Evolutionary conservation across 1,140 invertebrate genomes (phyloP).

Genomic region (Octopus sinensis): DNA sequence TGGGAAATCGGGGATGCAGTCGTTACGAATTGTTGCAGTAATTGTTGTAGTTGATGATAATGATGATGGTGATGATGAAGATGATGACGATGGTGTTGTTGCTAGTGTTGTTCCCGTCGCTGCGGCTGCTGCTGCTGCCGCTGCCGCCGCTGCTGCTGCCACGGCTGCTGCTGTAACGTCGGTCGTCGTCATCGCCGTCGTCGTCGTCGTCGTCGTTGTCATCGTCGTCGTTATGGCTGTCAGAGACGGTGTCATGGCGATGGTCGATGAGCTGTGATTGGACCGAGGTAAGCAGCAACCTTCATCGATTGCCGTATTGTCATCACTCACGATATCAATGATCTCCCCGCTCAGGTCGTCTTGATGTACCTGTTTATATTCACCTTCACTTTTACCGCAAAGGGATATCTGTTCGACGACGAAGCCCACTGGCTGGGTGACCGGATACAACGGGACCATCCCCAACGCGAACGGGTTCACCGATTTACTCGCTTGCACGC

Average conservation of each 20-base stretch:
- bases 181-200: not conserved
- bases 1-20: not conserved
- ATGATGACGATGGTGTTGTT: not conserved
- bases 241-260: too few relatives aligned
- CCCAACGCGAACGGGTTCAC: slow-evolving; percentile 47
- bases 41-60: not conserved
- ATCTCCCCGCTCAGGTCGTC: not conserved
- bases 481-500: slow-evolving; percentile 59
- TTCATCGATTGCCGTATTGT: too few relatives aligned
- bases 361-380: not conserved
- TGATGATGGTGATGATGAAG: too few relatives aligned
- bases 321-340: too few relatives aligned
- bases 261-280: too few relatives aligned
- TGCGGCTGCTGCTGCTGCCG: not conserved
- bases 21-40: not conserved
- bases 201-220: not conserved
- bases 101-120: not conserved
- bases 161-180: not conserved
- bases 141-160: not conserved
- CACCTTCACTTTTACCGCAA: not conserved
- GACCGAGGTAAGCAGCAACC: too few relatives aligned
- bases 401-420: slow-evolving; percentile 39
- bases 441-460: slow-evolving; percentile 56
- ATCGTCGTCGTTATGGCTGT: not conserved
- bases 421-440: slow-evolving; percentile 58